A percentile compares a stretch with the other conserved stretches of the same genome.
These are phyloP conservation scores for Crax fasciolata DNA, from an alignment of 2,797 vertebrate species.

Conservation along the genomic window DNA sequence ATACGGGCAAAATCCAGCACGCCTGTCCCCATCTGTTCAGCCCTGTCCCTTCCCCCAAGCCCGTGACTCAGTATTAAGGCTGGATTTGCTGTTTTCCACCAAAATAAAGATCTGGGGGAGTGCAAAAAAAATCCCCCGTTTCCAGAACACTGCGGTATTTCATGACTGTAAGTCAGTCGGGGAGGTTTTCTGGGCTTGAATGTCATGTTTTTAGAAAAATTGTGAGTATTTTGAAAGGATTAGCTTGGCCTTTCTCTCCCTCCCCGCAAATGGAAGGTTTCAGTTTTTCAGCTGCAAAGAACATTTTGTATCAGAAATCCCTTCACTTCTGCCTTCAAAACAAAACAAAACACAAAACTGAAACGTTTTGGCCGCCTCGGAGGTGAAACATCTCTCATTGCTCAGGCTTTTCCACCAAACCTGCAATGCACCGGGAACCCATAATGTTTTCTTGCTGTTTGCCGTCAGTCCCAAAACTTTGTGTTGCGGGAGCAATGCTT, in stretches of 20 bases:
- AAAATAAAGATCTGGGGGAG: background rate
- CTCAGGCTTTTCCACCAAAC: fast-evolving
- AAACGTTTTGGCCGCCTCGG: background rate
- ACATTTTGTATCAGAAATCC: slow-evolving; percentile 8
- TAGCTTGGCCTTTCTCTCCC: background rate
- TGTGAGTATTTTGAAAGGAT: background rate
- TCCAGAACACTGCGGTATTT: background rate
- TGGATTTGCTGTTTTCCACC: background rate
- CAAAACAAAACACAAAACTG: background rate
- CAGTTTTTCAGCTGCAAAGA: background rate
- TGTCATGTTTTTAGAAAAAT: background rate
- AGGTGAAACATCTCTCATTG: background rate
- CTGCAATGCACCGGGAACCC: background rate
- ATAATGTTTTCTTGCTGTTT: background rate
- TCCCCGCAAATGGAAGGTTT: background rate
- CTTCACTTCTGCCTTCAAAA: background rate
- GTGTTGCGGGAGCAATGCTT: no score
- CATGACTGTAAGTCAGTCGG: background rate
- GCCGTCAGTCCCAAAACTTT: background rate
- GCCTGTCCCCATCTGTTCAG: background rate
- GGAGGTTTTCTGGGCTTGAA: background rate
- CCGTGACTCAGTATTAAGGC: background rate
- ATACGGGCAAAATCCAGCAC: background rate
- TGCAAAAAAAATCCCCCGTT: background rate
- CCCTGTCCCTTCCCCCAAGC: background rate